Evolutionary conservation across 2,797 vertebrate genomes (phyloP), one percentile per base, ranked within the genome.

Genomic region (Bradypodion ventrale): DNA sequence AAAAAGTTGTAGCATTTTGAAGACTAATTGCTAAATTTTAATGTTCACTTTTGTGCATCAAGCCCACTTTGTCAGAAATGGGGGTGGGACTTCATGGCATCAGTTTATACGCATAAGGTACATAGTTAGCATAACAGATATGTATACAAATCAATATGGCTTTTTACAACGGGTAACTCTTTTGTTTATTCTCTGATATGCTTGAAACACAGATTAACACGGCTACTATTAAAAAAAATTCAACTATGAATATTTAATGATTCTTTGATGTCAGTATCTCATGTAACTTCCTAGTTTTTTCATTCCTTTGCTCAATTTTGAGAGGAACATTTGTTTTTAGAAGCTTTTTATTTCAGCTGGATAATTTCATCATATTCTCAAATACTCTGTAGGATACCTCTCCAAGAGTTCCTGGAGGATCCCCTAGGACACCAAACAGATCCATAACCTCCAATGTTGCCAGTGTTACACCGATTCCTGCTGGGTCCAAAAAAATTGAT

Each of bases 371-470:
- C 7, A 29, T n/a, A 32, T 44, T 87, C 63, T 70, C 52, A 80
- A 2, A 49, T 82, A 75, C 68, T 74, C 29, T 23, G 8, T 74
- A 99, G 99, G 98, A 99, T 93, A 94, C 98, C 44, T 96, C 98
- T 79, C 98, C 97, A 89, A 97, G 98, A 96, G 98, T 98, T 72
- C 97, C 99, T 87, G 97, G 97, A 5, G 97, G 99, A 78, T 99
- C 99, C 68, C 99, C 99, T 32, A 97, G 98, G 91, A 99, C 98
- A 46, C 98, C 98, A 93, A 99, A 98, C 87, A 97, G 98, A 93
- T 98, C 98, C 0, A 97, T 98, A 52, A 96, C 98, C 1, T 98
- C 98, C 73, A 99, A 98, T 4, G 98, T 99, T 86, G 97, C 98
- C 23, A 99, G 97, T 65, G 98, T 99, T 90, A 98, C 98, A 89